Base-by-base conservation (phyloP, 2,113 vertebrate species). In the Jacana jacana region DNA sequence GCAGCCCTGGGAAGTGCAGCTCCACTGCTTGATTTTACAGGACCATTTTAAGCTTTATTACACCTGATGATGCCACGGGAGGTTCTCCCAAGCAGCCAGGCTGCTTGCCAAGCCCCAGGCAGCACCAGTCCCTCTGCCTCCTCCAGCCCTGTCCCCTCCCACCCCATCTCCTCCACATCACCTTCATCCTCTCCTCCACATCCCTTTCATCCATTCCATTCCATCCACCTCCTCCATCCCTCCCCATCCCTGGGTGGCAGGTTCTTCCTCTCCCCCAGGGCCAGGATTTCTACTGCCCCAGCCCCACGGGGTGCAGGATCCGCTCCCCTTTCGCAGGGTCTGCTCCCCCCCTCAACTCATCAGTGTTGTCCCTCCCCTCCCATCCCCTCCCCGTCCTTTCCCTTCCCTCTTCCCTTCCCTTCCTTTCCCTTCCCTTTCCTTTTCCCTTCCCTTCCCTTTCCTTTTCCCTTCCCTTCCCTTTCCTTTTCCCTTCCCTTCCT, bases 41-140 rank as follows among this genome's bases (percentile, higher is more conserved):
- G 25, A 19, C 20, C 12, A 5, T 20, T 46, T 37, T 8, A 24
- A 84, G 33, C 13, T 57, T 48, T 40, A 1, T 48, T 12, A 28
- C 2, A 0, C n/a, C 52, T 8, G 25, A 30, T 4, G 9, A 0
- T 44, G 68, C 25, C 48, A 3, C 16, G 2, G 57, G 46, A 35
- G 44, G 35, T 22, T 28, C 17, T 35, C 24, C 54, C 1, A 5
- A 51, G n/a, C 0, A 13, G 42, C 3, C 6, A 16, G 16, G 42
- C 19, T 57, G 15, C n/a, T 40, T 23, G 33, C 42, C 3, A 11
- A 39, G 51, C 11, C 42, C 60, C 28, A 11, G 31, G 46, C 46
- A 52, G 46, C 68, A 31, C 39, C 4, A 2, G 15, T 6, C 55
- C 66, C 49, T 10, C 30, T 12, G 39, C 14, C 11, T 10, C 51